These are phyloP conservation scores for Bembecia ichneumoniformis DNA, from an alignment of 2,888 invertebrate species.

Conservation along the genomic window DNA sequence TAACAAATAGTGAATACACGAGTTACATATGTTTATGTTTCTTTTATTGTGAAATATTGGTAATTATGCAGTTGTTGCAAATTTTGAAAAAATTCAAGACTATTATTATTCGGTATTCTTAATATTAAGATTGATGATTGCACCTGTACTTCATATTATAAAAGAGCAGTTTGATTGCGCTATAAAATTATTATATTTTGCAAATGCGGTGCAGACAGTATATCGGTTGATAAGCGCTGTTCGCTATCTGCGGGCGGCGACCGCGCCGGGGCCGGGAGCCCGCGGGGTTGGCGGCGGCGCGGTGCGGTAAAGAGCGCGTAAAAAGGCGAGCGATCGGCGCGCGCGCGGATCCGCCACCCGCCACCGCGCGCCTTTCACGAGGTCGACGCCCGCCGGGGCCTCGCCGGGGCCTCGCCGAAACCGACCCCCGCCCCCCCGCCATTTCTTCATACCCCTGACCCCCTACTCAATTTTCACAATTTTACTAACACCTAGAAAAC, in stretches of 20 bases:
- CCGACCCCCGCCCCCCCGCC: slow-evolving; percentile 41
- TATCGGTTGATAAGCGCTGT: slow-evolving; percentile 53
- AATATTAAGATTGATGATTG: no score
- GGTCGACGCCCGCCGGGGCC: slow-evolving; percentile 65
- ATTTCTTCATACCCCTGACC: slow-evolving; percentile 32
- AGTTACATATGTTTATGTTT: no score
- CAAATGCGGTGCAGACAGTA: slow-evolving; percentile 53
- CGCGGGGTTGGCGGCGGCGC: slow-evolving; percentile 61
- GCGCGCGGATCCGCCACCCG: slow-evolving; percentile 45
- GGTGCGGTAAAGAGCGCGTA: slow-evolving; percentile 61
- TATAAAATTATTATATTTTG: slow-evolving; percentile 3
- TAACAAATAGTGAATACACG: no score
- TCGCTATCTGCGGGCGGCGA: slow-evolving; percentile 70
- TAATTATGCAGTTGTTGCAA: no score
- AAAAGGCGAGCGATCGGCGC: slow-evolving; percentile 63
- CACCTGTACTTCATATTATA: no score
- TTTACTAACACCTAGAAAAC: slow-evolving; percentile 14
- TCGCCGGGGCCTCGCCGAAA: slow-evolving; percentile 24
- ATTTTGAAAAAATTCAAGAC: no score
- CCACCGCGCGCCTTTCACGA: slow-evolving; percentile 60
- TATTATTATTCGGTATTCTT: no score
- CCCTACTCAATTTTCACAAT: slow-evolving; percentile 32
- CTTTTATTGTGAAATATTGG: no score
- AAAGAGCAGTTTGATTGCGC: not conserved
- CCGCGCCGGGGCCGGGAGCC: slow-evolving; percentile 57